Percentiles rank a stretch among this genome's conserved stretches.
phyloP scores from a whole-genome alignment of 2,797 vertebrate species.

The Taeniopygia guttata region DNA sequence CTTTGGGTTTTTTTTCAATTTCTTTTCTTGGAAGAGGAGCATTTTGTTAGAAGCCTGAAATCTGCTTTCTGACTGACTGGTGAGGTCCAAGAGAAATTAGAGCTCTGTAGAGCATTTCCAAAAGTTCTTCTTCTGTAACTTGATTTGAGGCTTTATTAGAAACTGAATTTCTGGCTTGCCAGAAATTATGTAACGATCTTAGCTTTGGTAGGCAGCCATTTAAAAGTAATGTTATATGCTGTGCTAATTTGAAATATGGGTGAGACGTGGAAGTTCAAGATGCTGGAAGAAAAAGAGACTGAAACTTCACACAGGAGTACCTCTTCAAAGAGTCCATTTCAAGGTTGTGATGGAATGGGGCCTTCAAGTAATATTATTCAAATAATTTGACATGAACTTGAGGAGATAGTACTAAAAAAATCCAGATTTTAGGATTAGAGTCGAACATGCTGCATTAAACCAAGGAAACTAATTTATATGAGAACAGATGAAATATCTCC shows the following conservation, averaged over 20 bases:
- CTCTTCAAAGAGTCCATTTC: not conserved
- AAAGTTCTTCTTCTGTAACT: not conserved
- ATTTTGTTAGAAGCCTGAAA: not conserved
- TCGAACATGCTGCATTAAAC: not conserved
- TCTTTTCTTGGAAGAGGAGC: not conserved
- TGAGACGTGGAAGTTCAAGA: not conserved
- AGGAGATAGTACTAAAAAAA: not conserved
- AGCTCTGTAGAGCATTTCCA: not conserved
- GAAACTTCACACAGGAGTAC: not conserved
- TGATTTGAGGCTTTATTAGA: not conserved
- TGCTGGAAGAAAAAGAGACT: not conserved
- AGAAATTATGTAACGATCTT: not conserved
- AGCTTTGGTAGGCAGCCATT: not conserved
- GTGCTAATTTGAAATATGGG: not conserved
- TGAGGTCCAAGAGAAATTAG: not conserved
- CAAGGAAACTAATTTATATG: not conserved
- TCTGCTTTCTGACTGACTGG: not conserved
- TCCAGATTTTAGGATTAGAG: not conserved
- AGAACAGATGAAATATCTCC: not conserved
- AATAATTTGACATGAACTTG: not conserved
- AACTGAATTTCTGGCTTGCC: not conserved
- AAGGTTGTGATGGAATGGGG: not conserved
- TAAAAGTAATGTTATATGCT: not conserved
- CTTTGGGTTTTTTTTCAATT: accelerated
- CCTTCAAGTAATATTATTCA: not conserved